A percentile compares a stretch with the other conserved stretches of the same genome.
These are phyloP conservation scores for Tilapia sparmanii DNA, from an alignment of 2,113 vertebrate species.

Conservation along the genomic window DNA sequence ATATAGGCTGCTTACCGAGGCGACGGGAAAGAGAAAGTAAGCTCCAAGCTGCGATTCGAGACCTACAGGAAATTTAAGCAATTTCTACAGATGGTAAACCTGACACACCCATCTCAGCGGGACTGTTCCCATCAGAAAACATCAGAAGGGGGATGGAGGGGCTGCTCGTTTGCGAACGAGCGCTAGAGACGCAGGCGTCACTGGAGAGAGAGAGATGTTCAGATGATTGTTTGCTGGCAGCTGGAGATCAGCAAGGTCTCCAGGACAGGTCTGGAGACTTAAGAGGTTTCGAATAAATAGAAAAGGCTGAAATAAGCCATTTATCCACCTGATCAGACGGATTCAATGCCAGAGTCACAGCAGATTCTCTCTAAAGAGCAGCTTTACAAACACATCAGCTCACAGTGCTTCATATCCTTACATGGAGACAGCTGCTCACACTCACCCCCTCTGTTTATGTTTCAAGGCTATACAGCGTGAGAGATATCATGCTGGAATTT, in stretches of 20 bases:
- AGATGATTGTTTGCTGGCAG: not conserved
- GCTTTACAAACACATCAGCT: not conserved
- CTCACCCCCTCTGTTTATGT: constrained; percentile 27
- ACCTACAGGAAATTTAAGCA: not conserved
- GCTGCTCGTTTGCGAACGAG: not conserved
- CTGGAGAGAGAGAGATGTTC: not conserved
- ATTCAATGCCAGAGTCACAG: not conserved
- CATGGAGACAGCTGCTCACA: constrained; percentile 38
- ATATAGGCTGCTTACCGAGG: constrained; percentile 21
- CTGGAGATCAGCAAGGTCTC: not conserved
- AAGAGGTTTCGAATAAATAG: not conserved
- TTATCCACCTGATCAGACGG: not conserved
- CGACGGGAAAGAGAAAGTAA: not conserved
- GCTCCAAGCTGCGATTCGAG: not conserved
- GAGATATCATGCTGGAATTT: constrained; percentile 23
- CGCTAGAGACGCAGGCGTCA: not conserved
- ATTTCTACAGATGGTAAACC: not conserved
- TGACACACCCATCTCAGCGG: constrained; percentile 14
- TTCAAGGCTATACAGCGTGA: not conserved
- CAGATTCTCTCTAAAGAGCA: not conserved
- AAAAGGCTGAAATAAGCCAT: not conserved
- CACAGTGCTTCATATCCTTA: constrained; percentile 36
- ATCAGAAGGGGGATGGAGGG: not conserved
- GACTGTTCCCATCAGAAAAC: not conserved
- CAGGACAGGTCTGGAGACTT: not conserved